These are phyloP conservation scores for Dufourea novaeangliae DNA, from an alignment of 1,140 invertebrate species.

Conservation along the genomic window DNA sequence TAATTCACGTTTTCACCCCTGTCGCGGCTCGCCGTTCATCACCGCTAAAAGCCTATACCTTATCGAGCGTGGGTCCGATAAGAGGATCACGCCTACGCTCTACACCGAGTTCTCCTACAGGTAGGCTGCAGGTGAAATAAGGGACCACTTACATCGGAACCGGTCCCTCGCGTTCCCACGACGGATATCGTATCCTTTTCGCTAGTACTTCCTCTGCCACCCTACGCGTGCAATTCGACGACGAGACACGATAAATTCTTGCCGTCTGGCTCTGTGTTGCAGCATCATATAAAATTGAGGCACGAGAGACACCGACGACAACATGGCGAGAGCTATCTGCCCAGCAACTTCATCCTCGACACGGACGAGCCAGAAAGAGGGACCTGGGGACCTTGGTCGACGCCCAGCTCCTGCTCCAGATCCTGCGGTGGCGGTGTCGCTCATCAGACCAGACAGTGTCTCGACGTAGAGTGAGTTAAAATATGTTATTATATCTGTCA, in stretches of 20 bases:
- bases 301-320: conserved; percentile 86
- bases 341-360: conserved; percentile 85
- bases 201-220: conserved; percentile 24
- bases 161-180: conserved; percentile 52
- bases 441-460: conserved; percentile 88
- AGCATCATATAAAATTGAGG: conserved; percentile 81
- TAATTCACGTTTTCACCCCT: conserved; percentile 41
- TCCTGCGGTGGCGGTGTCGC: conserved; percentile 95
- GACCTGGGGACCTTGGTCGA: conserved; percentile 90
- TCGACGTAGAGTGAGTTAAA: conserved; percentile 83
- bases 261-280: conserved; percentile 60
- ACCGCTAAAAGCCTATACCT: conserved; percentile 48
- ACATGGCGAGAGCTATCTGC: conserved; percentile 87
- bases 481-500: neutral
- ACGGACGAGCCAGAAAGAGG: conserved; percentile 84
- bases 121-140: conserved; percentile 52
- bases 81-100: conserved; percentile 43
- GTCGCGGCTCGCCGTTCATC: conserved; percentile 31
- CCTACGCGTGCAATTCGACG: conserved; percentile 2
- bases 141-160: conserved; percentile 49
- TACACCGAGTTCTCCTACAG: conserved; percentile 41
- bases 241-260: conserved; percentile 36
- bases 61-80: conserved; percentile 38
- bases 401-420: conserved; percentile 89
- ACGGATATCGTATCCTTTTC: conserved; percentile 11